Base-by-base conservation (phyloP, 2,888 invertebrate genomes). In the Habroteleia sp. region DNA sequence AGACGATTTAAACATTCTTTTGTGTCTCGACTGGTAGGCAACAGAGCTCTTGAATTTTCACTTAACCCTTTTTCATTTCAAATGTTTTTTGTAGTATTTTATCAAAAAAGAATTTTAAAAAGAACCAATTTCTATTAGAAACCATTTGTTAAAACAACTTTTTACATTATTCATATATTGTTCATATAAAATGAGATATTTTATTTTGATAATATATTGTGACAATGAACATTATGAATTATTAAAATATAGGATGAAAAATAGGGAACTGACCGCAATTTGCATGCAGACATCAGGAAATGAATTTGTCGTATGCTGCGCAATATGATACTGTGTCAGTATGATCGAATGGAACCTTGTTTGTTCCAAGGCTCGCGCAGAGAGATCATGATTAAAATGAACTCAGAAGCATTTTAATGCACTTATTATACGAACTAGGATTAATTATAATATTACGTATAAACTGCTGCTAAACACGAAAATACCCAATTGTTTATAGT, bases 1-100 rank as follows among this genome's bases (percentile, higher is more conserved):
- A 69, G 50, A 69, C 41, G 69, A 44, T 44, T 69, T 58, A 60
- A 69, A 69, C 60, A 69, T 68, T 58, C 58, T 56, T 68, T 68
- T 68, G 58, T 68, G 37, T 20, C 29, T 41, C 41, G 11, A 39
- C 41, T 41, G 50, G 37, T 42, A 46, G 48, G 33, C 25, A 48
- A 31, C 48, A 31, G 20, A 31, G 7, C 54, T 33, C 58, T 50
- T 50, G 42, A 48, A 50, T 56, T 56, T 37, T 14, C 56, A 37
- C 41, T 39, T 33, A 66, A 48, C 56, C 41, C 37, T 44, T 46
- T 37, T 54, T 14, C 11, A 39, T 16, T 48, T 29, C 16, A 39
- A 48, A 8, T 35, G 23, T 20, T 33, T 48, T 25, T 48, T 14
- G 11, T 13, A n/a, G 37, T 13, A 23, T 10, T 20, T n/a, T n/a